These are phyloP conservation scores for Pampus argenteus DNA, from an alignment of 2,797 vertebrate genomes.

Conservation along the genomic window DNA sequence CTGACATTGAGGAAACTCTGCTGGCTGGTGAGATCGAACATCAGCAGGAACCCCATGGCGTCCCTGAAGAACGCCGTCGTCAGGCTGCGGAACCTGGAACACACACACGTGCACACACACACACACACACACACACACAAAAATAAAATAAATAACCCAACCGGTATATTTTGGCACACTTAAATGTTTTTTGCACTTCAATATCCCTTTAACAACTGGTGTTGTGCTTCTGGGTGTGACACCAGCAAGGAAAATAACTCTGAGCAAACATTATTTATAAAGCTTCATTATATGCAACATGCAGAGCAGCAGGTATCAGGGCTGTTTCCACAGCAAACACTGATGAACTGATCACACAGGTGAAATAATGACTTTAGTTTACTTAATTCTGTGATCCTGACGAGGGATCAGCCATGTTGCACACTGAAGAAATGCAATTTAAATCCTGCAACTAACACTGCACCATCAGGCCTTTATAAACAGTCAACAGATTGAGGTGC, in stretches of 20 bases:
- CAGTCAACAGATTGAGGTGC: constrained; percentile 37
- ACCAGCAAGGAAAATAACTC: neutral
- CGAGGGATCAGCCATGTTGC: constrained; percentile 8
- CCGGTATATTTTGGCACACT: neutral
- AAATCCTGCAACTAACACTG: constrained; percentile 45
- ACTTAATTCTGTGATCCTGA: neutral
- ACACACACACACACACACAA: neutral
- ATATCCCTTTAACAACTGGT: no score
- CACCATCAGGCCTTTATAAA: constrained; percentile 55
- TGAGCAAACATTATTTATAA: neutral
- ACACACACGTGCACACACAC: constrained; percentile 1
- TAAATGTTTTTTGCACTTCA: neutral
- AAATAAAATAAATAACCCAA: neutral
- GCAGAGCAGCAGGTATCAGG: neutral
- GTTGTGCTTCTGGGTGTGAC: constrained; percentile 1
- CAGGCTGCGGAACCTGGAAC: constrained; percentile 91
- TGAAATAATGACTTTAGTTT: neutral
- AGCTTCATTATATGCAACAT: constrained; percentile 2
- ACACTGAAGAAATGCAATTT: constrained; percentile 28
- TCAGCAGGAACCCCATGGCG: constrained; percentile 95
- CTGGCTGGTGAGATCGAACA: constrained; percentile 98
- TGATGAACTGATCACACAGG: neutral
- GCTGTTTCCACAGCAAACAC: constrained; percentile 6
- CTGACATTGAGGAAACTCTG: constrained; percentile 98
- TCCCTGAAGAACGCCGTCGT: constrained; percentile 97